phyloP scores from a whole-genome alignment of 2,113 vertebrate species.

The Megaptera novaeangliae region DNA sequence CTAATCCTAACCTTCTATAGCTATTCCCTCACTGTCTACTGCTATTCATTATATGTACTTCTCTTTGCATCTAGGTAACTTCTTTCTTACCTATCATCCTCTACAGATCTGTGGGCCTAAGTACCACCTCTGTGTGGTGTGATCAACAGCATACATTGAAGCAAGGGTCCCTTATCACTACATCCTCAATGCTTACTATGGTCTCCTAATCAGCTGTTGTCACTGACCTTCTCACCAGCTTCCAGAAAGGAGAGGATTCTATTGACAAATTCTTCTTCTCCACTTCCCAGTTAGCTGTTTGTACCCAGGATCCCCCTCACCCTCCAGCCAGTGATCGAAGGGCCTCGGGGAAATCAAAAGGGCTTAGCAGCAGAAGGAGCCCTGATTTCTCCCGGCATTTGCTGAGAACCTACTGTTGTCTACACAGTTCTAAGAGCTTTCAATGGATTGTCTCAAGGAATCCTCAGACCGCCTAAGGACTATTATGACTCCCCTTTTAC shows the following conservation, averaged over 20 bases:
- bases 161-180: not conserved
- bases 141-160: not conserved
- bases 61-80: not conserved
- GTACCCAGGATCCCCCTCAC: not conserved
- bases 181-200: not conserved
- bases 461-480: not conserved
- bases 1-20: not conserved
- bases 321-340: not conserved
- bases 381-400: not conserved
- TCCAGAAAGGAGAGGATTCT: not conserved
- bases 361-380: not conserved
- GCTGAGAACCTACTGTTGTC: not conserved
- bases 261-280: not conserved
- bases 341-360: not conserved
- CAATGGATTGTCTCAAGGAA: not conserved
- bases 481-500: not conserved
- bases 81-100: not conserved
- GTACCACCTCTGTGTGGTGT: not conserved
- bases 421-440: not conserved
- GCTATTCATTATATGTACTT: accelerated
- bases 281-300: not conserved
- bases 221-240: not conserved
- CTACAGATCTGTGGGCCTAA: not conserved
- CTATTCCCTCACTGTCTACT: not conserved
- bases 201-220: not conserved